A percentile compares a stretch with the other conserved stretches of the same genome.
These are phyloP conservation scores for Steatornis caripensis DNA, from an alignment of 2,113 vertebrate genomes.

Conservation along the genomic window DNA sequence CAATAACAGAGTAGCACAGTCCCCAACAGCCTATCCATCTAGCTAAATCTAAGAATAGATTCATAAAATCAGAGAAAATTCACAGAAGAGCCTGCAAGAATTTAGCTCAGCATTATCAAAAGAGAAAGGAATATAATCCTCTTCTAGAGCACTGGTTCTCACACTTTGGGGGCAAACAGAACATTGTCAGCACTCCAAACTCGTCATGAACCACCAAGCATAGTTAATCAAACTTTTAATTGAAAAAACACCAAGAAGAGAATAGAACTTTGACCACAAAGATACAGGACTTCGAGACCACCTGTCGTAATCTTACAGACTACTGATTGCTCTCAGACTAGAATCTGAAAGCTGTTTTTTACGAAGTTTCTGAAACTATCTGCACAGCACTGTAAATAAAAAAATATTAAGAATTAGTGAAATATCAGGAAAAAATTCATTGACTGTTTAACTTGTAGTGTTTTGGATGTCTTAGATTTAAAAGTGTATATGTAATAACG, in stretches of 20 bases:
- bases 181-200: conserved; percentile 20
- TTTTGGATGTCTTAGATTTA: neutral
- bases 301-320: neutral
- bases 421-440: neutral
- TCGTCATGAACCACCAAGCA: neutral
- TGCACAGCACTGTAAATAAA: neutral
- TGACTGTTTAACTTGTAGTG: neutral
- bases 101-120: conserved; percentile 26
- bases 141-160: conserved; percentile 29
- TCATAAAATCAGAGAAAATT: conserved; percentile 68
- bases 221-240: conserved; percentile 26
- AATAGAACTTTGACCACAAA: neutral
- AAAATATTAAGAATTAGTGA: neutral
- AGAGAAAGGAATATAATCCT: neutral
- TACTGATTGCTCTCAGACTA: neutral
- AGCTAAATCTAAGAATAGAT: conserved; percentile 63
- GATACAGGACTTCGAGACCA: neutral
- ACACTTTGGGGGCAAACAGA: conserved; percentile 50
- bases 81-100: conserved; percentile 27
- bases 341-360: neutral
- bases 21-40: conserved; percentile 66
- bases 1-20: conserved; percentile 63
- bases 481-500: neutral
- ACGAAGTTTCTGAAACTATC: neutral
- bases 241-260: conserved; percentile 21